phyloP scores from a whole-genome alignment of 2,888 invertebrate species.

The Danaus chrysippus region DNA sequence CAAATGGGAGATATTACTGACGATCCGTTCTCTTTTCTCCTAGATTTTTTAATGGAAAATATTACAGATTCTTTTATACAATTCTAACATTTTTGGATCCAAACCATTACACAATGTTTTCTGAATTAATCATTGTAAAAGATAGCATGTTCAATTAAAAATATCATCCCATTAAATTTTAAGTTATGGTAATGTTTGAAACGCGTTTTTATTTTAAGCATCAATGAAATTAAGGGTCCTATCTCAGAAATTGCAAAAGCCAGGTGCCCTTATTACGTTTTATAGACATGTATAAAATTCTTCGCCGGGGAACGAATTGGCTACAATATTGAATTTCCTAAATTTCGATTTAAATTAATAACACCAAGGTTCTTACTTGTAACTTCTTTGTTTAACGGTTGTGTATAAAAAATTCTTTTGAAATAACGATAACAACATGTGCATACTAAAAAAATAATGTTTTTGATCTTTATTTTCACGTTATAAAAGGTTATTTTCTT shows the following conservation, averaged over 20 bases:
- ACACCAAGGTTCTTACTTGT: background rate
- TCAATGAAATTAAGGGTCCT: conserved; percentile 12
- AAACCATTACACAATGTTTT: no score
- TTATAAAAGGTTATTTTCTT: no score
- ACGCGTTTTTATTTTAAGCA: conserved; percentile 7
- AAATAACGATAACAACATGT: no score
- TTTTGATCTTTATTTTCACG: no score
- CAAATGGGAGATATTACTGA: no score
- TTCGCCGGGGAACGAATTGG: background rate
- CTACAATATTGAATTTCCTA: background rate
- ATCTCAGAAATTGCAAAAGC: conserved; percentile 7
- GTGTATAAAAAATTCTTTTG: no score
- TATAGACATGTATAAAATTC: conserved; percentile 10
- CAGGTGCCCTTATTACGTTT: conserved; percentile 11
- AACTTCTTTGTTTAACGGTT: background rate
- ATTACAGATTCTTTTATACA: no score
- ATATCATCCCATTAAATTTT: background rate
- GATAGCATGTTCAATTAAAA: background rate
- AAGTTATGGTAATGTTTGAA: background rate
- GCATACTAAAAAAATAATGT: no score
- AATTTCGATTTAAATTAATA: background rate
- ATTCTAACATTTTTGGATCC: no score
- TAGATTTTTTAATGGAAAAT: no score
- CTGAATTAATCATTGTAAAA: no score
- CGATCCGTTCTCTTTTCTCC: no score